These are phyloP conservation scores for Sogatella furcifera DNA, from an alignment of 1,140 invertebrate species.

Conservation along the genomic window DNA sequence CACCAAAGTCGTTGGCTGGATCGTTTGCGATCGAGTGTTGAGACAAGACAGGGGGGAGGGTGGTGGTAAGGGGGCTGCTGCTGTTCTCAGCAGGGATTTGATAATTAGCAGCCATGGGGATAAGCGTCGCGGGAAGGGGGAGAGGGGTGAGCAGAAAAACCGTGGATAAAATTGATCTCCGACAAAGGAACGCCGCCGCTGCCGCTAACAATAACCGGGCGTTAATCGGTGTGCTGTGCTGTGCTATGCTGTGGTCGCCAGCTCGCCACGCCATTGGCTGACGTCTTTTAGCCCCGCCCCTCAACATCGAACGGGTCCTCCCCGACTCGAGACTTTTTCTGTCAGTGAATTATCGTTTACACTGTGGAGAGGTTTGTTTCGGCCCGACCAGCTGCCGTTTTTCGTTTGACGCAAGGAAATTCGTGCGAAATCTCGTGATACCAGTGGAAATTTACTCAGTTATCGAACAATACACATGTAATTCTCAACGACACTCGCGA, in stretches of 20 bases:
- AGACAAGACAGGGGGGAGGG: neutral
- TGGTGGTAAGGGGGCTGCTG: neutral
- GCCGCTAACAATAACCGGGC: slow-evolving; percentile 13
- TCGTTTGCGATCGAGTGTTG: neutral
- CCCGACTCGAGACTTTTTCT: neutral
- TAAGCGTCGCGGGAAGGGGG: neutral
- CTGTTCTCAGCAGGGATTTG: neutral
- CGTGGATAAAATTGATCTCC: slow-evolving; percentile 6
- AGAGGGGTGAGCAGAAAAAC: neutral
- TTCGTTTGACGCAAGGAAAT: neutral
- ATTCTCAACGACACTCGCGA: neutral
- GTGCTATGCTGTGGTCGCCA: neutral
- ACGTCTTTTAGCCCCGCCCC: neutral
- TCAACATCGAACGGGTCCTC: neutral
- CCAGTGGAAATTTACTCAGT: neutral
- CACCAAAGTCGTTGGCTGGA: neutral
- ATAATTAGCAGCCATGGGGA: neutral
- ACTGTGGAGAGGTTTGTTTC: neutral
- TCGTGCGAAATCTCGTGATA: neutral
- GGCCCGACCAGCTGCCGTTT: neutral
- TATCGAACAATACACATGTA: neutral
- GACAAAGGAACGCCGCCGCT: slow-evolving; percentile 12
- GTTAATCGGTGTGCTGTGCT: slow-evolving; percentile 1
- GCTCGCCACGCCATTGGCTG: neutral
- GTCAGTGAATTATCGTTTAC: neutral